Base-by-base conservation (phyloP, 2,888 invertebrate species). In the Ichneumoninae sp. region DNA sequence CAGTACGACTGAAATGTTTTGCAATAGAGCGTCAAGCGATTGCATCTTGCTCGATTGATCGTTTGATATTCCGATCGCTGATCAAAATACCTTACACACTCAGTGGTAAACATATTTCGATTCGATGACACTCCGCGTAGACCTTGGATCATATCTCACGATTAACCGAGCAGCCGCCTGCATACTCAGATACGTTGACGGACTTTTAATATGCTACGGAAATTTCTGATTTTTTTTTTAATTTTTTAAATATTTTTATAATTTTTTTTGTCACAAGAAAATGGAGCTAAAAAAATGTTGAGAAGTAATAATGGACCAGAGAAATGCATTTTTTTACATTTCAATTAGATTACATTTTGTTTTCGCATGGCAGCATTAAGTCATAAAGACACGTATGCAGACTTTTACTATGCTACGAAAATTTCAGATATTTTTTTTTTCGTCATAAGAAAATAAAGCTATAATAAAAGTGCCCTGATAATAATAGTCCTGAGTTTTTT, bases 111-210 rank as follows among this genome's bases (percentile, higher is more conserved):
- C 54, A 66, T 75, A 52, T 75, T 75, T 79, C 33, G 52, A 76
- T 70, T 62, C n/a, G 36, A 44, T 75, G 26, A 26, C 50, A 50
- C 75, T 30, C 10, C 7, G n/a, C 16, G 19, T 16, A 80, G 80
- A 16, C 80, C 83, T 76, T 80, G 66, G 7, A 40, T 40, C 66
- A 80, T 83, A 76, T 79, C 62, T 79, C 50, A 60, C 52, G 70
- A 50, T 72, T 52, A 33, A 83, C 26, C 52, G 44, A 76, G 80
- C 33, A 36, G 72, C 16, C 71, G 50, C 30, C 26, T 57, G 47
- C 36, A 44, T 54, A 22, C 26, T 65, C 8, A 22, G 10, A 13
- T 5, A 62, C 2, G 47, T 79, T 33, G 30, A 30, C 44, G 16
- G 44, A 19, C 62, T 30, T 47, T 75, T 33, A 19, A 47, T 62